A percentile compares a stretch with the other conserved stretches of the same genome.
phyloP scores from a whole-genome alignment of 2,113 vertebrate genomes.

The Excalfactoria chinensis region DNA sequence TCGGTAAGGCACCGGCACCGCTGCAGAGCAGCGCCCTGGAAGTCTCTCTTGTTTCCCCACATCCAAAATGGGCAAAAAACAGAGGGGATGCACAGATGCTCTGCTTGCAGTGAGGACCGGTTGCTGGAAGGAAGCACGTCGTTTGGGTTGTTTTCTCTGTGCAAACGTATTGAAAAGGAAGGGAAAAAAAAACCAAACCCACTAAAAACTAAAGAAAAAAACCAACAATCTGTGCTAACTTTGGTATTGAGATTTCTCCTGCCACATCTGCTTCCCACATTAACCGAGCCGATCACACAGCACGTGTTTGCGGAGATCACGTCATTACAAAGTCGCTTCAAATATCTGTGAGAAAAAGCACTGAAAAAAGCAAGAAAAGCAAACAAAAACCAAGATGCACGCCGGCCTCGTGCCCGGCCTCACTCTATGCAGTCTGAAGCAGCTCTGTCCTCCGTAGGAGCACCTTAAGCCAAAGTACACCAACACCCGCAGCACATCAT shows the following conservation, averaged over 20 bases:
- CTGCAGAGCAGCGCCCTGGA: constrained; percentile 20
- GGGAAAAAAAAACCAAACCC: neutral
- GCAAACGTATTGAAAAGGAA: fast-evolving
- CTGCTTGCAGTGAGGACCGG: neutral
- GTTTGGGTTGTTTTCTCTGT: neutral
- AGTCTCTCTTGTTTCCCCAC: neutral
- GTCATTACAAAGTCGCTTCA: neutral
- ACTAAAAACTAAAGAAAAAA: neutral
- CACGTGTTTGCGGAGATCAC: neutral
- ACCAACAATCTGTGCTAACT: constrained; percentile 22
- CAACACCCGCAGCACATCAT: fast-evolving
- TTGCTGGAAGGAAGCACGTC: neutral
- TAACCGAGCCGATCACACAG: fast-evolving
- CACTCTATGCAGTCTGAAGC: neutral
- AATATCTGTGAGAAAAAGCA: neutral
- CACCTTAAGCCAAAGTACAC: neutral
- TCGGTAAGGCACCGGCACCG: constrained; percentile 70
- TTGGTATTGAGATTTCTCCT: constrained; percentile 32
- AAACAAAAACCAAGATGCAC: neutral
- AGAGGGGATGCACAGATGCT: fast-evolving
- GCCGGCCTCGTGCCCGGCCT: neutral
- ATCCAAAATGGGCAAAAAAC: fast-evolving
- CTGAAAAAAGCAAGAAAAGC: neutral
- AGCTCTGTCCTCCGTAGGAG: neutral
- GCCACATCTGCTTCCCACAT: neutral